Base-by-base conservation (phyloP, 2,113 vertebrate species). In the Mustela nigripes region DNA sequence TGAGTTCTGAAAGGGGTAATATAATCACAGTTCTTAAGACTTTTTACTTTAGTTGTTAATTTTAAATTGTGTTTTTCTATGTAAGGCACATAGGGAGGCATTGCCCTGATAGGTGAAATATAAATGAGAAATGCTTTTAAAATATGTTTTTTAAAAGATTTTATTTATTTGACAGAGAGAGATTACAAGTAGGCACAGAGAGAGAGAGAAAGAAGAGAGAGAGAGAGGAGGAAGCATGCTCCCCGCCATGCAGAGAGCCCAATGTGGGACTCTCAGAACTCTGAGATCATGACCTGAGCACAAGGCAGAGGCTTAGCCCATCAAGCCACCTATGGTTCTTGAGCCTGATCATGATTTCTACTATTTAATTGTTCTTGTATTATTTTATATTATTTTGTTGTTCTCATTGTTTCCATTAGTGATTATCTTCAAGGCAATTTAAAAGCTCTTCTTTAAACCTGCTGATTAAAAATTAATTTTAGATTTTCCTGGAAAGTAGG, bases 121-220 rank as follows among this genome's bases (percentile, higher is more conserved):
- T 84, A 91, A 96, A 96, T 74, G 22, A 86, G 21, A 97, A 95
- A 87, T 73, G 95, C 63, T 96, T 97, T 5, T 0, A 86, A 94
- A 94, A 87, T 83, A 60, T 24, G 79, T 10, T 48, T 48, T 48
- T 48, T 8, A 39, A 45, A 48, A 48, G 45, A 48, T 48, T 48
- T 48, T 48, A 48, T 48, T 48, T 48, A 48, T 48, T 48, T 48
- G 45, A 48, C 45, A 48, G 45, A 48, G 45, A 5, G 45, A 48
- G 45, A 48, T 48, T 9, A 48, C 45, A 48, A 48, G 8, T 48
- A 48, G 45, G 45, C 45, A 48, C 45, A 48, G 8, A 48, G 45
- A 48, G 45, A 48, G 45, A 48, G 45, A 48, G 45, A 48, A 48
- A 48, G 45, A 48, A 48, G 45, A 48, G 45, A 48, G 45, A 48